A percentile compares a stretch with the other conserved stretches of the same genome.
Evolutionary conservation across 1,140 invertebrate genomes (phyloP).

Genomic region (Drosophila jambulina): DNA sequence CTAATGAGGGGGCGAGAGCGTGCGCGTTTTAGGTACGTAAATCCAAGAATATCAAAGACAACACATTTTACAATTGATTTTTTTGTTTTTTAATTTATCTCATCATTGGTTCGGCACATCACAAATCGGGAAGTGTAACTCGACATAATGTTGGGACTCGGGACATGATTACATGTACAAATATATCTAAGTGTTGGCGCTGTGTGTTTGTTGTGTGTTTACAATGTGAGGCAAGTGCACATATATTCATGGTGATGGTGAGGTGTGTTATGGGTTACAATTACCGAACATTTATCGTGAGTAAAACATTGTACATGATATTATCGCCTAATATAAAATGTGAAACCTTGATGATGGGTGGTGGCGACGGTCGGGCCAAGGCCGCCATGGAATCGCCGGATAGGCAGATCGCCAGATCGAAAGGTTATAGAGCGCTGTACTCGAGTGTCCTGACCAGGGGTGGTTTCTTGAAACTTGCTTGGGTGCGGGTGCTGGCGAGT

Average conservation of each 20-base stretch:
- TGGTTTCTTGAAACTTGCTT: background rate
- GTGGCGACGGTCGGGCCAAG: constrained; percentile 11
- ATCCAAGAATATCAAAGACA: constrained; percentile 48
- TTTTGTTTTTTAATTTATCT: constrained; percentile 50
- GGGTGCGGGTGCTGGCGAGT: background rate
- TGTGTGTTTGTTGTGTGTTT: constrained; percentile 21
- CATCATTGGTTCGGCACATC: constrained; percentile 65
- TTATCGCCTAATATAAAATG: constrained; percentile 63
- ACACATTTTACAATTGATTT: constrained; percentile 43
- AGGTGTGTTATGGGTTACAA: constrained; percentile 22
- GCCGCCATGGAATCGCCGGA: background rate
- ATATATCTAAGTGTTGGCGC: constrained; percentile 28
- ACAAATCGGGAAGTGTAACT: constrained; percentile 63
- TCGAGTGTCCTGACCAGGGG: background rate
- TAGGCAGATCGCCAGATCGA: background rate
- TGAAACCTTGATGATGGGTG: constrained; percentile 10
- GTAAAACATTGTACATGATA: constrained; percentile 78
- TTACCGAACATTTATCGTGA: constrained; percentile 37
- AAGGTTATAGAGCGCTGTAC: constrained; percentile 25
- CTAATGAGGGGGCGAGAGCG: constrained; percentile 1
- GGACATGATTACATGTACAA: constrained; percentile 55
- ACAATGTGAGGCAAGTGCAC: constrained; percentile 14
- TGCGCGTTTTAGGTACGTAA: background rate
- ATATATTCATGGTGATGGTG: constrained; percentile 3
- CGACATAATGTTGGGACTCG: constrained; percentile 64